Base-by-base conservation (phyloP, 2,797 vertebrate genomes). In the Falco berigora region DNA sequence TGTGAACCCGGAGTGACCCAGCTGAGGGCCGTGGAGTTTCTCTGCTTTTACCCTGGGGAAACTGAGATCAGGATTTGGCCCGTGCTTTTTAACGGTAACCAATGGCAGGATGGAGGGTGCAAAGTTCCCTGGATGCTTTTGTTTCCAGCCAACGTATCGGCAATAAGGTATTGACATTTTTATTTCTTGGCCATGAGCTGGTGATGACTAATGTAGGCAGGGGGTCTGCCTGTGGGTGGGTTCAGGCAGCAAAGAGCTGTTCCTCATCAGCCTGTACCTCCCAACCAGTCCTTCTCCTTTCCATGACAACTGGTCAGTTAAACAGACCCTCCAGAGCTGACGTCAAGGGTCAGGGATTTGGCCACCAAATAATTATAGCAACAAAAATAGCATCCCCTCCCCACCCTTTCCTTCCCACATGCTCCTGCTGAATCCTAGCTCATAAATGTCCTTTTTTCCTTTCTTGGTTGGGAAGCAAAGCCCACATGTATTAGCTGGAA, bases 311-410 rank as follows among this genome's bases (percentile, higher is more conserved):
- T 96, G 88, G 90, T 69, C 85, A 77, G 69, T 95, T 81, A 83
- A 95, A 92, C 92, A 94, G 91, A 80, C 84, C 88, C 64, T 94
- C 44, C 49, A 83, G 74, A 63, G 72, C 82, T 95, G 95, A 95
- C 74, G 25, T 95, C 91, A 81, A 84, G 94, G 93, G 94, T 92
- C 80, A 92, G 47, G 42, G 97, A 92, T 92, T 85, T 92, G 84
- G 92, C 86, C 92, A 94, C 73, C 14, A 52, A 94, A 95, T 95
- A 94, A 96, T 95, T 95, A 84, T 4, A 95, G 86, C 67, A 93
- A 44, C 75, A 63, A 82, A 96, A 94, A 95, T 91, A 96, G 93
- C 50, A 49, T 88, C 58, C 28, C 40, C 69, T 87, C 91, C 58
- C 91, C 76, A 95, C 91, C 83, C 89, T 64, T 92, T 93, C 91